Evolutionary conservation across 1,140 invertebrate species (phyloP), one percentile per base, ranked within the genome.

Genomic region (Tetramorium alpestre): DNA sequence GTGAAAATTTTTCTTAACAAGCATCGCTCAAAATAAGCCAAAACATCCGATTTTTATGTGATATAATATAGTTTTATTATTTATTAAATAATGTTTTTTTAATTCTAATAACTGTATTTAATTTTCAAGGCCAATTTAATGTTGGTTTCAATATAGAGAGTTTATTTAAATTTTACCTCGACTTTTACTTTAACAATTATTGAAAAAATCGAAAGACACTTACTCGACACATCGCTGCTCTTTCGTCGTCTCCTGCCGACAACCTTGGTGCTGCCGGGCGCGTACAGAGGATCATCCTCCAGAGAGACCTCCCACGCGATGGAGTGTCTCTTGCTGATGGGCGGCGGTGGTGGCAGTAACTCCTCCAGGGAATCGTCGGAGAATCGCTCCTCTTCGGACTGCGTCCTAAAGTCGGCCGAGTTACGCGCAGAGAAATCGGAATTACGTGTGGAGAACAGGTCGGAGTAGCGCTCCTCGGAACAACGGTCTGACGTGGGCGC

Each of bases 301-400:
- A 98, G 95, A 67, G 97, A 97, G 49, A 98, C 97, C 95, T 98
- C 97, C 97, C 97, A 98, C 75, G 97, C 97, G 62, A 98, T 98
- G 89, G 97, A 97, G 90, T 97, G 96, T 87, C 97, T 96, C 94
- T 98, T 98, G 92, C 96, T 96, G 87, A 95, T 96, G 85, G 96
- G 96, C 70, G 93, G 95, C 3, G 96, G 96, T 11, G 97, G 96
- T 72, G 97, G 96, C 87, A 97, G 96, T 91, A 96, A 91, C 60
- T 97, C 97, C 93, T 98, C 98, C 67, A 98, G 93, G 4, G 97
- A 98, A 93, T 98, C 97, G 93, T 98, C 98, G 6, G 97, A 98
- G 93, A 98, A 98, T 86, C 97, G 96, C 87, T 97, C 97, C 88
- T 97, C 97, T 81, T 97, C 97, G 11, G 94, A 95, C 76, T 95